Conservation (phyloP, 2,113 vertebrate species). For the Apistogramma diplotaenia region DNA sequence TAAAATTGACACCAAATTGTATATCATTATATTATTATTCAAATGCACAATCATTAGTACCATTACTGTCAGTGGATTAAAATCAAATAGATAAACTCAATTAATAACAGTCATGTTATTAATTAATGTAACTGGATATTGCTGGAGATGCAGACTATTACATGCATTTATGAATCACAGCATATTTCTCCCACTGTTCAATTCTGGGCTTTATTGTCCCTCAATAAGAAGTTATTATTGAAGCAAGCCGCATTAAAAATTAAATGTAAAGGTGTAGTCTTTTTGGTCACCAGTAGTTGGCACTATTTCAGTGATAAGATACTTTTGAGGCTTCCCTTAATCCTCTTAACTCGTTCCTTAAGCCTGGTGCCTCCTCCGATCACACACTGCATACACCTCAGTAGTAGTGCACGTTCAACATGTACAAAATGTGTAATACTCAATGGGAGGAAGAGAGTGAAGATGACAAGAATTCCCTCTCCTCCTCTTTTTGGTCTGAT, state of each 20-base stretch:
- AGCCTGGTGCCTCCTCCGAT: slow-evolving; percentile 34
- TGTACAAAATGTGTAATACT: slow-evolving; percentile 58
- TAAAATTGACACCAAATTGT: no score
- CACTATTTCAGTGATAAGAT: background rate
- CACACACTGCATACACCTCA: background rate
- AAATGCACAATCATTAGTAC: background rate
- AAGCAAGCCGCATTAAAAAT: background rate
- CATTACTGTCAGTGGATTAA: background rate
- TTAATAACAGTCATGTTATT: no score
- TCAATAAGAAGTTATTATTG: background rate
- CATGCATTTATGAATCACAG: background rate
- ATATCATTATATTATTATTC: background rate
- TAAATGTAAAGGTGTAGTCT: background rate
- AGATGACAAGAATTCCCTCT: slow-evolving; percentile 39
- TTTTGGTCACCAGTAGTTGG: background rate
- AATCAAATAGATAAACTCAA: background rate
- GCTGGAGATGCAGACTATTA: no score
- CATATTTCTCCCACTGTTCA: background rate
- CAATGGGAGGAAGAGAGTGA: slow-evolving; percentile 33
- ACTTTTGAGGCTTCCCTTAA: slow-evolving; percentile 30
- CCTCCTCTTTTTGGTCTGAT: slow-evolving; percentile 75
- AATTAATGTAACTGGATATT: no score
- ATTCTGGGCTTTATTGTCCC: background rate
- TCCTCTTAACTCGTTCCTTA: slow-evolving; percentile 63
- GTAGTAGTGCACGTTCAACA: background rate